These are phyloP conservation scores for Zaprionus africanus DNA, from an alignment of 1,140 invertebrate species.

Conservation along the genomic window DNA sequence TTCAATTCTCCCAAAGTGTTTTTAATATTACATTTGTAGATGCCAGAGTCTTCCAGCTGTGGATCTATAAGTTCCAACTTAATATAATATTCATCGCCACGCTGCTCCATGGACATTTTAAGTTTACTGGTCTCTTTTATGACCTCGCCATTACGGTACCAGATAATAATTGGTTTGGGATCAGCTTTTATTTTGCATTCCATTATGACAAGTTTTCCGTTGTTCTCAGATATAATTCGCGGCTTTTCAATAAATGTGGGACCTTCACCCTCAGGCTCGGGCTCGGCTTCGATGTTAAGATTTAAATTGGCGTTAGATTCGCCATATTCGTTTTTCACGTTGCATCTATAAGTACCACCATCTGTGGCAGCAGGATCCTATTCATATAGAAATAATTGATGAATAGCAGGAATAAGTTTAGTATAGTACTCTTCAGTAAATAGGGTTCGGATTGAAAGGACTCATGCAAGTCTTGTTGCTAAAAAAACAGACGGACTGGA, in stretches of 20 bases:
- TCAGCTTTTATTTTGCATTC: constrained; percentile 97
- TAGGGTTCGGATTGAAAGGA: too few species aligned
- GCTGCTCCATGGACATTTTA: constrained; percentile 89
- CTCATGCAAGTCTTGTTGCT: too few species aligned
- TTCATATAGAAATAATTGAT: neutral
- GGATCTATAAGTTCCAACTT: constrained; percentile 96
- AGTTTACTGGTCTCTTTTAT: constrained; percentile 93
- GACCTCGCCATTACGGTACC: constrained; percentile 93
- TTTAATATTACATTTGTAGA: constrained; percentile 99
- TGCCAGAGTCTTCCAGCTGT: constrained; percentile 96
- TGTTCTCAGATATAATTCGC: constrained; percentile 92
- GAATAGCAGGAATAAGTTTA: too few species aligned
- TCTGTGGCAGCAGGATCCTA: constrained; percentile 97
- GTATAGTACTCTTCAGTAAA: too few species aligned
- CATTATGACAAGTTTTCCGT: constrained; percentile 98
- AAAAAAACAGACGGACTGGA: too few species aligned
- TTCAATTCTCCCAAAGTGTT: constrained; percentile 98
- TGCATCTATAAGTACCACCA: constrained; percentile 98
- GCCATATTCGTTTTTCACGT: constrained; percentile 98
- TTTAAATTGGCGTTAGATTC: constrained; percentile 99
- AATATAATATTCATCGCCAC: constrained; percentile 94
- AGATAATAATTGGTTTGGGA: constrained; percentile 96
- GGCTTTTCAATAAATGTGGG: constrained; percentile 99
- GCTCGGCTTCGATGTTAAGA: constrained; percentile 98
- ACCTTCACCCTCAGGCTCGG: constrained; percentile 95